Evolutionary conservation across 2,888 invertebrate genomes (phyloP).

Genomic region (Habroteleia sp.): DNA sequence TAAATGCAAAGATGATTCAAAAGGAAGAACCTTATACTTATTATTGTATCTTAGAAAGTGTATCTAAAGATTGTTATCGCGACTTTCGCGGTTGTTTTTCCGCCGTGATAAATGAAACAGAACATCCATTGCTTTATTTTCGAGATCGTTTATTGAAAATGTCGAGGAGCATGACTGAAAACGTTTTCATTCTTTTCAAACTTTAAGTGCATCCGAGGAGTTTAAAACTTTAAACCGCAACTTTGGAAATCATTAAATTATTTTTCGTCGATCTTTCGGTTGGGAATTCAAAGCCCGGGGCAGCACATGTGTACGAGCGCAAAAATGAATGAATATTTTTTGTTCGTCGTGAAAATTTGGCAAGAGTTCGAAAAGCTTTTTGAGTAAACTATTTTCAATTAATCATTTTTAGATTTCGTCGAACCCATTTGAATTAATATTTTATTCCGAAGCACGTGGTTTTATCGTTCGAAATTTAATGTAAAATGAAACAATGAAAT

Average conservation of each 20-base stretch:
- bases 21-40: too few species aligned
- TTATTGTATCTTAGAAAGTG: slow-evolving; percentile 18
- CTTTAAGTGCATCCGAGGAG: slow-evolving; percentile 38
- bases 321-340: slow-evolving; percentile 24
- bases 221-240: slow-evolving; percentile 43
- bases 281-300: slow-evolving; percentile 19
- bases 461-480: neutral
- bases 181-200: slow-evolving; percentile 34
- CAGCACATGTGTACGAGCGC: slow-evolving; percentile 1
- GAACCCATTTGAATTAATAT: too few species aligned
- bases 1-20: too few species aligned
- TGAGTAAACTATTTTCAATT: neutral
- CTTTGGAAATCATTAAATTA: slow-evolving; percentile 41
- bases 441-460: too few species aligned
- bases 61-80: slow-evolving; percentile 32
- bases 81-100: slow-evolving; percentile 34
- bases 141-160: slow-evolving; percentile 31
- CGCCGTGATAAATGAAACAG: slow-evolving; percentile 36
- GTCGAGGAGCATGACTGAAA: slow-evolving; percentile 31
- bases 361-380: too few species aligned
- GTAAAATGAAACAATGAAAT: slow-evolving; percentile 13
- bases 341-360: neutral
- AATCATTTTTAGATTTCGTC: too few species aligned
- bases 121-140: slow-evolving; percentile 33
- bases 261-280: slow-evolving; percentile 13